Base-by-base conservation (phyloP, 2,888 invertebrate species). In the Amiota communis region DNA sequence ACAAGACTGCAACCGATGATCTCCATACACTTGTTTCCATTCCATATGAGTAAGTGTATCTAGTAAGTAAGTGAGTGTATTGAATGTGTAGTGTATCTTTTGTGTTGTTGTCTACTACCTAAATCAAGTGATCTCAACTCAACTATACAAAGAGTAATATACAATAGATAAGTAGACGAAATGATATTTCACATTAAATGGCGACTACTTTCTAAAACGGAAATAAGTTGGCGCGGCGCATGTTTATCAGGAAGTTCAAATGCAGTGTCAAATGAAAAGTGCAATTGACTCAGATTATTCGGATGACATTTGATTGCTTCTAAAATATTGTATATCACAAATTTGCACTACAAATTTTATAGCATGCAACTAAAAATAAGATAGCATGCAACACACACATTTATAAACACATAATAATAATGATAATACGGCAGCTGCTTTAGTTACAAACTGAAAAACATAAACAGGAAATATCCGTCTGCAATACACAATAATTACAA, bases 181-280 rank as follows among this genome's bases (percentile, higher is more conserved):
- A 36, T 36, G 36, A 36, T 53, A 53, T n/a, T 53, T 53, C 6
- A 12, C 12, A 68, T 68, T 63, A 63, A 63, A 63, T 63, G 63
- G 63, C 63, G 63, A 63, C 63, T 23, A 17, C 17, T 59, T 17
- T 23, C 8, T 23, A 61, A 23, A 36, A 63, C 63, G 63, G 36
- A 63, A 63, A 63, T 36, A 36, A 36, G 0, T n/a, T 12, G 53
- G n/a, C 53, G 20, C 20, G 17, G 57, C 57, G 17, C 57, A 57
- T 59, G 20, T 20, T 59, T 59, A 17, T 36, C 36, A 36, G 36
- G 36, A 36, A 36, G 36, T 36, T 36, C 36, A 36, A 36, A 36
- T 20, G 59, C 20, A 20, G 59, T 12, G 59, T 12, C 59, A 59
- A 8, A 51, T 11, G 59, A 59, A 59, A 59, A 17, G 8, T 20